Percentiles rank a stretch among this genome's conserved stretches.
Conservation (phyloP, 2,113 vertebrate genomes). For the Nyctereutes procyonoides region DNA sequence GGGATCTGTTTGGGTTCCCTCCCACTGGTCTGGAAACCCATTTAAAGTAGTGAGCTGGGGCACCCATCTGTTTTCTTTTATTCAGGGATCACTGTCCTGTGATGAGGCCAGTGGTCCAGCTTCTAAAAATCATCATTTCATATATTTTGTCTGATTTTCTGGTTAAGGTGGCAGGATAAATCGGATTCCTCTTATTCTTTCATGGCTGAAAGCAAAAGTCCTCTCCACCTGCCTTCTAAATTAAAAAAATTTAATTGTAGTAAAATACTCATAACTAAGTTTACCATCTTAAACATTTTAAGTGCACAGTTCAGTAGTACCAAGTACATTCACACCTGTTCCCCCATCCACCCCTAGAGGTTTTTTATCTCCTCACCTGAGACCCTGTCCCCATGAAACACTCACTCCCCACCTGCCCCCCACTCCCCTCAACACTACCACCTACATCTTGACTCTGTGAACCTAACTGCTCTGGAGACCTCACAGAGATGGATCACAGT, state of each 20-base stretch:
- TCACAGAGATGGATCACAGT: background rate
- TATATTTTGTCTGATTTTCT: background rate
- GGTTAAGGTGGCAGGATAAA: background rate
- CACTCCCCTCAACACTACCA: background rate
- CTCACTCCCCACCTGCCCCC: no score
- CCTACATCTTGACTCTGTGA: background rate
- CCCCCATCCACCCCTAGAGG: background rate
- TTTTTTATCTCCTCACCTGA: background rate
- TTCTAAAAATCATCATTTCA: background rate
- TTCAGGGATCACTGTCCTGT: background rate
- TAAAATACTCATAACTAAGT: background rate
- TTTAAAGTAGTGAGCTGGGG: no score
- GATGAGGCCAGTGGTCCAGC: rapidly evolving
- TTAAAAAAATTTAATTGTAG: background rate
- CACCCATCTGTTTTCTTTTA: background rate
- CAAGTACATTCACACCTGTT: rapidly evolving
- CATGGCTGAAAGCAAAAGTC: background rate
- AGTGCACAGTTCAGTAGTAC: rapidly evolving
- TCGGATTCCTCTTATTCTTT: background rate
- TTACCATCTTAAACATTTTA: no score
- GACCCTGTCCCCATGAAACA: background rate
- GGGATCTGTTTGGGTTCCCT: background rate
- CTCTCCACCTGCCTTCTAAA: background rate
- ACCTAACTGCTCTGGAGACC: background rate
- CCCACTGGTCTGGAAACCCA: no score